A percentile compares a stretch with the other conserved stretches of the same genome.
phyloP scores from a whole-genome alignment of 2,113 vertebrate species.

The Tragulus kanchil region DNA sequence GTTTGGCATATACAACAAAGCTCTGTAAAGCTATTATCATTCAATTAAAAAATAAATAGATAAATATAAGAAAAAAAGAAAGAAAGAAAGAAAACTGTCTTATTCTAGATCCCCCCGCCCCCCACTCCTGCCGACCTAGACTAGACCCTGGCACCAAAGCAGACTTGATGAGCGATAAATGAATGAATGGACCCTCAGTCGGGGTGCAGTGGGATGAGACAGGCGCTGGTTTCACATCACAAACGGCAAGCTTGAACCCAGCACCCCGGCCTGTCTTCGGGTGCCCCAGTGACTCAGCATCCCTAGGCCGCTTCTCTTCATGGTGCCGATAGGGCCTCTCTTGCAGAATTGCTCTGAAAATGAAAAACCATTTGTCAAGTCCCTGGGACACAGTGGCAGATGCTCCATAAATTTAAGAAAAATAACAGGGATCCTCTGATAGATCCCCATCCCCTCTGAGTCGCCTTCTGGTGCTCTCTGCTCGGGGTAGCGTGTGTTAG shows the following conservation, averaged over 20 bases:
- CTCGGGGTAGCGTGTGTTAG: accelerated
- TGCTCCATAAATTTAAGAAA: background rate
- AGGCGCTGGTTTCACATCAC: background rate
- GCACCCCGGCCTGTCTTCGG: no score
- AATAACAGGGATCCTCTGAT: background rate
- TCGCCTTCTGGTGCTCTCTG: no score
- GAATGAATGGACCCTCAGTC: background rate
- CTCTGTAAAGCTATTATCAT: no score
- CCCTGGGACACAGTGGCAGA: background rate
- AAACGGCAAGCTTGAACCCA: background rate
- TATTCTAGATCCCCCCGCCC: background rate
- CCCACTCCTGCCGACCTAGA: background rate
- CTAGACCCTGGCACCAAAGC: background rate
- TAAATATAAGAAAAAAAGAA: background rate
- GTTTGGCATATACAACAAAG: no score
- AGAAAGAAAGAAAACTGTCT: no score
- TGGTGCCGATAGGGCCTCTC: background rate
- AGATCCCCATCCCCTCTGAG: background rate
- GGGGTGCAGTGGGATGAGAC: background rate
- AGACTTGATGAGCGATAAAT: background rate
- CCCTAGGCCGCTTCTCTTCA: background rate
- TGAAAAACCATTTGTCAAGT: background rate
- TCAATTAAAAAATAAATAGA: background rate
- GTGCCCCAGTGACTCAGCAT: background rate
- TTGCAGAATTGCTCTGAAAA: background rate